Evolutionary conservation across 2,888 invertebrate species (phyloP), one percentile per base, ranked within the genome.

Genomic region (Mesorhabditis spiculigera): DNA sequence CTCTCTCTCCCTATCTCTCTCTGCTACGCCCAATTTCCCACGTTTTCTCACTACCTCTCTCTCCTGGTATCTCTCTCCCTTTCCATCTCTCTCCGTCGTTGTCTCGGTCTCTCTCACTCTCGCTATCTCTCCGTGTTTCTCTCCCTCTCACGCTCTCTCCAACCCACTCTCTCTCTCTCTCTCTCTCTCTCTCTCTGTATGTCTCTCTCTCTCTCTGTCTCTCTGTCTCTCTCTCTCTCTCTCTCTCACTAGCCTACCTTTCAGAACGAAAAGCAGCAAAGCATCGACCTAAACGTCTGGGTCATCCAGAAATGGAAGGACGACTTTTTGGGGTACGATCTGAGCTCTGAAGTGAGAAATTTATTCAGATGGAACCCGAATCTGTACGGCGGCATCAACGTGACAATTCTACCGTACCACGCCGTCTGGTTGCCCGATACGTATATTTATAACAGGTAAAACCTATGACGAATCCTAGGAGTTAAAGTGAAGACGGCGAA

Each of bases 271-370:
- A n/a, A n/a, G n/a, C n/a, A n/a, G n/a, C n/a, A n/a, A n/a, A n/a
- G n/a, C n/a, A n/a, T n/a, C n/a, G n/a, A n/a, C n/a, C n/a, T n/a
- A n/a, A n/a, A n/a, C n/a, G n/a, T n/a, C n/a, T n/a, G n/a, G n/a
- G n/a, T n/a, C n/a, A n/a, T 84, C 63, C 81, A 84, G 72, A 85
- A 84, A 74, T 84, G 84, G 84, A 79, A 73, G 41, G 84, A 84
- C 74, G 83, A 84, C 62, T 83, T 83, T 71, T 75, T 76, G 5
- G 68, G 64, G 8, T 63, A 45, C 62, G 10, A 43, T 41, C 4
- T 63, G 8, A 4, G 10, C n/a, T 43, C 8, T 50, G 8, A 50
- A 10, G n/a, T 50, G 5, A 4, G 6, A 63, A 63, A 67, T 44
- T 71, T 73, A n/a, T 64, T 82, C 58, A 83, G 84, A 0, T 84